Base-by-base conservation (phyloP, 2,113 vertebrate species). In the Chamaea fasciata region DNA sequence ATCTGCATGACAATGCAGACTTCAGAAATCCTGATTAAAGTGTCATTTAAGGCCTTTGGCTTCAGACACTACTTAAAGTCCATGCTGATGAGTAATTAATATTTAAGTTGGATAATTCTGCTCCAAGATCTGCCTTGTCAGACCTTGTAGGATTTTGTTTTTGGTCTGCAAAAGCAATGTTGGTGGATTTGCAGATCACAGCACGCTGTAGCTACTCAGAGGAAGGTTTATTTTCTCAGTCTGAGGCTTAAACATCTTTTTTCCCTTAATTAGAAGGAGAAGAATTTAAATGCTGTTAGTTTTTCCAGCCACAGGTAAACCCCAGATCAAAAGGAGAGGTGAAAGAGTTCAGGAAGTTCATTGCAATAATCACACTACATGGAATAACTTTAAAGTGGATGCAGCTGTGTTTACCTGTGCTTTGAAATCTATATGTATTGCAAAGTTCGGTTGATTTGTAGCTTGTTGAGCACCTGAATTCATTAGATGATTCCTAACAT, bases 51-150 rank as follows among this genome's bases (percentile, higher is more conserved):
- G 57, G 71, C 59, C 68, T 91, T 90, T 92, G 77, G 64, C 57
- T 87, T 94, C 64, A 90, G 56, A 71, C 7, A 5, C 21, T 78
- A 64, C 22, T 44, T 81, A 27, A 83, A 87, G 62, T 94, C 76
- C 49, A 11, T 47, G 68, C 73, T 89, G 92, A 91, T 92, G 33
- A 92, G 82, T 88, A 94, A 95, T 95, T 96, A 96, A 94, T 91
- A 87, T 68, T 94, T 83, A 88, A 90, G 76, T 96, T 2, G 5
- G 71, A 57, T 96, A 95, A 90, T 88, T 83, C 77, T 87, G 17
- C 37, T 82, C 41, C 41, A 42, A 95, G 74, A 74, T 65, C 60
- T 37, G 70, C 57, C 89, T 90, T 90, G 80, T 96, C 91, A 87
- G 84, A 64, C 65, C 37, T 92, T 74, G 76, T 27, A 89, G 77